Evolutionary conservation across 2,888 invertebrate genomes (phyloP), one percentile per base, ranked within the genome.

Genomic region (Tortrix viridana): DNA sequence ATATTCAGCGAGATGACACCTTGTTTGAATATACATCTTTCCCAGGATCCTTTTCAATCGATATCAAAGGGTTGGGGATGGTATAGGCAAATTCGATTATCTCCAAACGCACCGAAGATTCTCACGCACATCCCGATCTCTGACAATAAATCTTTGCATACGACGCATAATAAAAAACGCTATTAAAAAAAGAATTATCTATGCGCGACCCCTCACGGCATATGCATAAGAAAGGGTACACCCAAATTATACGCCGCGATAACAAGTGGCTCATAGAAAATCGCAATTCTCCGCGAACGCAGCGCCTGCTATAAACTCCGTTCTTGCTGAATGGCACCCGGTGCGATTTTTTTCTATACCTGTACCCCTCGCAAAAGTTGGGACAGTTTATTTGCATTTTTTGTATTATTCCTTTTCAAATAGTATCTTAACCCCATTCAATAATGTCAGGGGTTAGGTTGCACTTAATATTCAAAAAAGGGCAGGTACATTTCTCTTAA

Each of bases 401-500:
- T 85, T 84, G 72, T 86, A 87, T 89, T 87, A 88, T 90, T 86
- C 80, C 87, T 81, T 87, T 91, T 84, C 87, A 90, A 90, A 91
- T 85, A 84, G 91, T 91, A 91, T 92, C 91, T 91, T 88, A 92
- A 90, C 90, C 90, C 91, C 80, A 89, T 91, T 89, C 84, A 89
- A 77, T 88, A 90, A 92, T 90, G 91, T 89, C 88, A 92, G 92
- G 92, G 92, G 92, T 92, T 91, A 92, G 86, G 91, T 92, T 92
- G 88, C 92, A 92, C 91, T 92, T 92, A 92, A 92, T 91, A 92
- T 92, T 92, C 92, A 88, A 86, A 86, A 62, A 88, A 92, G 91
- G 92, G 92, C 92, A 92, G 92, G 92, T 92, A 92, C 92, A 90
- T 92, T 91, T 89, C 88, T 88, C 87, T 88, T 89, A 92, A 92